phyloP scores from a whole-genome alignment of 2,113 vertebrate species.

The Xenus cinereus region DNA sequence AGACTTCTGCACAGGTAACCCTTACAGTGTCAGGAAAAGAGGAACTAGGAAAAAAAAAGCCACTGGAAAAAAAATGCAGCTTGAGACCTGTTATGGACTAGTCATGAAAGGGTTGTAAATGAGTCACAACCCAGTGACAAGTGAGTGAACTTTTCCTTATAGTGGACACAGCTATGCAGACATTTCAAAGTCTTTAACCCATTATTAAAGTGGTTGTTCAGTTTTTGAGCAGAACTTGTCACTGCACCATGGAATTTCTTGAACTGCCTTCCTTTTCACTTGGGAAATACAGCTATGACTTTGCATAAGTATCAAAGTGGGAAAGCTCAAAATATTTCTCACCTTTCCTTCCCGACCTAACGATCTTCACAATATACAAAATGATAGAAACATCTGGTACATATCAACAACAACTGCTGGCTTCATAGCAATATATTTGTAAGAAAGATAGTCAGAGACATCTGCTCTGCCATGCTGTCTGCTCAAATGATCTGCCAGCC shows the following conservation, averaged over 20 bases:
- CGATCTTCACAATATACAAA: background rate
- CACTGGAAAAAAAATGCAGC: background rate
- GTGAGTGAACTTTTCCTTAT: background rate
- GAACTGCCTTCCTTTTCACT: background rate
- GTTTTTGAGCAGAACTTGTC: background rate
- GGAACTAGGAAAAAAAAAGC: background rate
- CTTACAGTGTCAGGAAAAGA: background rate
- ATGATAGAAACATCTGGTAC: background rate
- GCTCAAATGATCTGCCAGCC: background rate
- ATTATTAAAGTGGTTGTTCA: too few species aligned
- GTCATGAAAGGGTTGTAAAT: background rate
- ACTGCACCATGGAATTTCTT: background rate
- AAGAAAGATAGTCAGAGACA: background rate
- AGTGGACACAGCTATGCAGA: background rate
- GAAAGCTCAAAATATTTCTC: background rate
- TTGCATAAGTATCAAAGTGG: background rate
- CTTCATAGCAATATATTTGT: background rate
- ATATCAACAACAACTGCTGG: background rate
- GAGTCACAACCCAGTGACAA: background rate
- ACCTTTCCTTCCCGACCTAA: background rate
- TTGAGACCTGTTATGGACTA: background rate
- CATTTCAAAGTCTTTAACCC: background rate
- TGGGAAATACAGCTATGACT: background rate
- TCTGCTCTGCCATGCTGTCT: background rate
- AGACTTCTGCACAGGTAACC: too few species aligned